These are phyloP conservation scores for Keiferia lycopersicella DNA, from an alignment of 2,888 invertebrate genomes.

Conservation along the genomic window DNA sequence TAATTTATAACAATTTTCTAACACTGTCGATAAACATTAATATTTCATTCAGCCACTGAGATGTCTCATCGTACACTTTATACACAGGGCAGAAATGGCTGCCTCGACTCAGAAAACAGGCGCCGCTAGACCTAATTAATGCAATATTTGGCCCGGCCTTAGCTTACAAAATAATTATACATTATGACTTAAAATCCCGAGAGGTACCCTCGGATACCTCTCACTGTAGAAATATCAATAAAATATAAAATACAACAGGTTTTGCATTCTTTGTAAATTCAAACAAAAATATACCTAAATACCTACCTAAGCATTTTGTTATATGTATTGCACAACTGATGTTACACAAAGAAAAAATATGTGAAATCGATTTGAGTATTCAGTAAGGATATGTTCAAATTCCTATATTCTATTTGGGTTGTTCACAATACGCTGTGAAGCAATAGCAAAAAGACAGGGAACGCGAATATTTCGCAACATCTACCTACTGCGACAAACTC, in stretches of 20 bases:
- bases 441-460: constrained; percentile 67
- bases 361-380: constrained; percentile 77
- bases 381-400: constrained; percentile 76
- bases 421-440: constrained; percentile 61
- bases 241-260: constrained; percentile 80
- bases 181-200: constrained; percentile 75
- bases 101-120: constrained; percentile 66
- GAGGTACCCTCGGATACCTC: constrained; percentile 52
- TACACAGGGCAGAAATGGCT: constrained; percentile 67
- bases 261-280: constrained; percentile 75
- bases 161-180: constrained; percentile 76
- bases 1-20: constrained; percentile 83
- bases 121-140: constrained; percentile 75
- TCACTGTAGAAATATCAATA: constrained; percentile 73
- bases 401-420: constrained; percentile 72
- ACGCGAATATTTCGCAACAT: constrained; percentile 43
- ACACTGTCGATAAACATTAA: constrained; percentile 81
- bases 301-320: constrained; percentile 77
- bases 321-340: constrained; percentile 79
- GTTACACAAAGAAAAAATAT: constrained; percentile 64
- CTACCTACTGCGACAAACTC: constrained; percentile 59
- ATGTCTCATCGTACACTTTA: constrained; percentile 70
- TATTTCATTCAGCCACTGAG: constrained; percentile 78
- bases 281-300: constrained; percentile 76
- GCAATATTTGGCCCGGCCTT: constrained; percentile 81